These are phyloP conservation scores for Periparus ater DNA, from an alignment of 2,797 vertebrate genomes.

Conservation along the genomic window DNA sequence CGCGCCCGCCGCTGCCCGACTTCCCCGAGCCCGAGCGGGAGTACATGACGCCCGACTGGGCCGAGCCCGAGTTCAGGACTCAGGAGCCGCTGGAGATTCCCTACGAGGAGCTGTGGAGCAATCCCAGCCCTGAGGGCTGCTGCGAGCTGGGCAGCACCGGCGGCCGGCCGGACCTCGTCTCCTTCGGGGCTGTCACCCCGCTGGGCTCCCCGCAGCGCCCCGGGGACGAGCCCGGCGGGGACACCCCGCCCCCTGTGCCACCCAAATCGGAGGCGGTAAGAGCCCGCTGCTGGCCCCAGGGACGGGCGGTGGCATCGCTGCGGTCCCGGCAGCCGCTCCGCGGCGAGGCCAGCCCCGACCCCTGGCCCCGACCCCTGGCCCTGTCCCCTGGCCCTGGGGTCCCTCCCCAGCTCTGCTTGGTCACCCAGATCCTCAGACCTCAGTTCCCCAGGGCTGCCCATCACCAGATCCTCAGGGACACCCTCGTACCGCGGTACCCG, in stretches of 20 bases:
- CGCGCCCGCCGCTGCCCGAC: conserved; percentile 52
- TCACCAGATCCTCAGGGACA: not conserved
- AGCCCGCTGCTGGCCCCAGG: not conserved
- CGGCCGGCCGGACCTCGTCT: conserved; percentile 84
- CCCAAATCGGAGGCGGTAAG: conserved; percentile 99
- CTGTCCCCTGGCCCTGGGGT: not conserved
- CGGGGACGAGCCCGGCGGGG: conserved; percentile 71
- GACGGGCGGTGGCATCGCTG: rapidly evolving
- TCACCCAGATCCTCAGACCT: not conserved
- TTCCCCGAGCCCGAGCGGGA: conserved; percentile 83
- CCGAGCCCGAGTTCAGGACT: conserved; percentile 80
- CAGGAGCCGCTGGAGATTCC: conserved; percentile 86
- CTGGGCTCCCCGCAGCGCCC: conserved; percentile 70
- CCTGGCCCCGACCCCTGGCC: not conserved
- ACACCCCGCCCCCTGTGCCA: conserved; percentile 88
- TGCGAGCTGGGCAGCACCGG: conserved; percentile 50
- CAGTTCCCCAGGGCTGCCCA: not conserved
- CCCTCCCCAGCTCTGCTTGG: too few species aligned
- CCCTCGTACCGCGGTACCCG: rapidly evolving
- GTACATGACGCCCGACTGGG: conserved; percentile 92
- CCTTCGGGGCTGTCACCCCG: conserved; percentile 75
- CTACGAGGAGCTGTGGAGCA: conserved; percentile 96
- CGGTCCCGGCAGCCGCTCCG: rapidly evolving
- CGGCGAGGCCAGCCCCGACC: not conserved
- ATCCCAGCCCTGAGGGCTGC: conserved; percentile 74